phyloP scores from a whole-genome alignment of 2,888 invertebrate species.

The Miltochrista miniata region DNA sequence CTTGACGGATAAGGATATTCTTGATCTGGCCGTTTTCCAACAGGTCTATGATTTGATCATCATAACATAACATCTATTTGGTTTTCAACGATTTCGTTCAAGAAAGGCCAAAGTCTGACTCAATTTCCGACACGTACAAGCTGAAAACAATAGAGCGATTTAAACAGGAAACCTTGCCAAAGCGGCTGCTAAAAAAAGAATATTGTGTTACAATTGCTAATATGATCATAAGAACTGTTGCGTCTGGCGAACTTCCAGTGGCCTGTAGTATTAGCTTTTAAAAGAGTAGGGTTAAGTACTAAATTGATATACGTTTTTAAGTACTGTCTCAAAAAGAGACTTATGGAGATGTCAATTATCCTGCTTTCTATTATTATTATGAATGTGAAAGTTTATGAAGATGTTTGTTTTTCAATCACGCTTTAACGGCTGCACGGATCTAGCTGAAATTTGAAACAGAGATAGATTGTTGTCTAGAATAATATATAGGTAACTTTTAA shows the following conservation, averaged over 20 bases:
- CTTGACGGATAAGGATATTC: too few species aligned
- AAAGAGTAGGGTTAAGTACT: conserved; percentile 21
- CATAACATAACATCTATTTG: too few species aligned
- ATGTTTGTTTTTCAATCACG: too few species aligned
- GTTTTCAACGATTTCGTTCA: neutral
- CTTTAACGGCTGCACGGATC: too few species aligned
- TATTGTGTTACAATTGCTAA: conserved; percentile 35
- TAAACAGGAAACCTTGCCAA: conserved; percentile 36
- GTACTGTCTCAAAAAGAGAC: neutral
- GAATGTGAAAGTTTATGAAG: too few species aligned
- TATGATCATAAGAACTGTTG: conserved; percentile 45
- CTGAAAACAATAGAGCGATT: conserved; percentile 33
- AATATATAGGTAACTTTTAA: too few species aligned
- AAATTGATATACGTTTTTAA: conserved; percentile 20
- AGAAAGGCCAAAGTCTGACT: neutral
- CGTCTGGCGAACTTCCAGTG: conserved; percentile 45
- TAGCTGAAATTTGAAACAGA: too few species aligned
- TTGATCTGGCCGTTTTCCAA: too few species aligned
- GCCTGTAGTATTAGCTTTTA: conserved; percentile 33
- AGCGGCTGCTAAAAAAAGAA: conserved; percentile 26
- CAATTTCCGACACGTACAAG: neutral
- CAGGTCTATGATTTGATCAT: too few species aligned
- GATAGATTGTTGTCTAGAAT: too few species aligned
- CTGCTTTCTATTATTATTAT: too few species aligned
- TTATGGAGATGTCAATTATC: neutral